Conservation (phyloP, 2,113 vertebrate genomes). For the Cyphotilapia sp. region DNA sequence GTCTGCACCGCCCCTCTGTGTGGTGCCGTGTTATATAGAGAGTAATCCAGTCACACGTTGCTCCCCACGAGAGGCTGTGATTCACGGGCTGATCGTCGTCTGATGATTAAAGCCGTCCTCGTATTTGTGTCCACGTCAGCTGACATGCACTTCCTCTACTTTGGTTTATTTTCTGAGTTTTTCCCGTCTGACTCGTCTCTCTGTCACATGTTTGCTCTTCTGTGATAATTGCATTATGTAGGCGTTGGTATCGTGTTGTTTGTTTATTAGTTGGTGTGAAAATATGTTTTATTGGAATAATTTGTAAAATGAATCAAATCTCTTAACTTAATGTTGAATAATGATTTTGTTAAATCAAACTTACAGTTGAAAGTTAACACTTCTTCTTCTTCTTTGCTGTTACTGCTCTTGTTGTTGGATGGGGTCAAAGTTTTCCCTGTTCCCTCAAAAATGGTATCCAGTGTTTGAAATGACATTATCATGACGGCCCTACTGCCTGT, state of each 20-base stretch:
- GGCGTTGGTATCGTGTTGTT: neutral
- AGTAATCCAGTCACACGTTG: neutral
- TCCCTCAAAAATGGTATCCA: fast-evolving
- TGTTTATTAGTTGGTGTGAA: neutral
- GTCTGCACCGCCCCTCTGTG: neutral
- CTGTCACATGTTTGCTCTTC: fast-evolving
- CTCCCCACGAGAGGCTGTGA: neutral
- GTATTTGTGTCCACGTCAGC: fast-evolving
- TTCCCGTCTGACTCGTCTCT: neutral
- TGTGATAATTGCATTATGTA: fast-evolving
- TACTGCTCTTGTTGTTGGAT: neutral
- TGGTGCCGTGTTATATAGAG: fast-evolving
- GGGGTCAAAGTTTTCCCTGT: neutral
- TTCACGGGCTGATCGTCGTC: neutral
- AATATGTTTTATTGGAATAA: neutral
- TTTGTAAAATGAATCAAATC: neutral
- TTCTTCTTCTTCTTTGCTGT: neutral
- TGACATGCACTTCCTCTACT: neutral
- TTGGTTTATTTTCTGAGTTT: neutral
- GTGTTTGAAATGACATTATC: neutral
- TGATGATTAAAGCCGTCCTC: neutral
- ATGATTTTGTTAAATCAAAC: neutral
- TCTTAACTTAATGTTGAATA: neutral
- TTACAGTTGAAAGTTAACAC: neutral
- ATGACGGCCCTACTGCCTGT: neutral